Evolutionary conservation across 2,113 vertebrate genomes (phyloP).

Genomic region (Herpetotheres cachinnans): DNA sequence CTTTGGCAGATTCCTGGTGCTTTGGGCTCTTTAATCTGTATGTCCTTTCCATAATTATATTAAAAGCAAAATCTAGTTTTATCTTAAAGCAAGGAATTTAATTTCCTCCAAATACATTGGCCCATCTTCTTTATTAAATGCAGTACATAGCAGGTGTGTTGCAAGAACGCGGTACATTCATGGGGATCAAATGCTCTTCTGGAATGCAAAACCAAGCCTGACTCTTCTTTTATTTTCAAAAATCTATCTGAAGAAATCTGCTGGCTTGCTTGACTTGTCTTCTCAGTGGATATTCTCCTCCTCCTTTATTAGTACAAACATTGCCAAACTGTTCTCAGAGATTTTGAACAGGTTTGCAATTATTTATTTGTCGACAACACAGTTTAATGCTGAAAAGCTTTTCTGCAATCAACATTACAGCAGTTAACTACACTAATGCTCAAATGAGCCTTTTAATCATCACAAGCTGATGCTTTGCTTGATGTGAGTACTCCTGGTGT

Average conservation of each 20-base stretch:
- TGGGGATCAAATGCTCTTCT: not conserved
- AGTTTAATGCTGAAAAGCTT: not conserved
- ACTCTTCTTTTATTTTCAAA: not conserved
- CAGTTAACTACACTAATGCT: not conserved
- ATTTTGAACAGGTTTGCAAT: not conserved
- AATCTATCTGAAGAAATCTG: not conserved
- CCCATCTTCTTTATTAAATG: not conserved
- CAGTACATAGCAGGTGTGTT: not conserved
- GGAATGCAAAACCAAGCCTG: not conserved
- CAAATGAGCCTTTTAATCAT: not conserved
- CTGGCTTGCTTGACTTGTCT: not conserved
- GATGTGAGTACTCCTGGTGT: not conserved
- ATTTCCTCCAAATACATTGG: not conserved
- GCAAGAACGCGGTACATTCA: not conserved
- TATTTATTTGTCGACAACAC: not conserved
- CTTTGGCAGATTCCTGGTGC: not conserved
- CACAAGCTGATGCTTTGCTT: not conserved
- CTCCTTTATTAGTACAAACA: not conserved
- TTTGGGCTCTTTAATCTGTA: not conserved
- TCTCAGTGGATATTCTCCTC: not conserved
- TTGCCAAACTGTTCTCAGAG: not conserved
- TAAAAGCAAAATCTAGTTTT: constrained; percentile 12
- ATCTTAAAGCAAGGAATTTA: not conserved
- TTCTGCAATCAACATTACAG: not conserved
- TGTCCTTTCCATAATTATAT: not conserved